phyloP scores from a whole-genome alignment of 2,888 invertebrate species.

The Gortyna flavago region DNA sequence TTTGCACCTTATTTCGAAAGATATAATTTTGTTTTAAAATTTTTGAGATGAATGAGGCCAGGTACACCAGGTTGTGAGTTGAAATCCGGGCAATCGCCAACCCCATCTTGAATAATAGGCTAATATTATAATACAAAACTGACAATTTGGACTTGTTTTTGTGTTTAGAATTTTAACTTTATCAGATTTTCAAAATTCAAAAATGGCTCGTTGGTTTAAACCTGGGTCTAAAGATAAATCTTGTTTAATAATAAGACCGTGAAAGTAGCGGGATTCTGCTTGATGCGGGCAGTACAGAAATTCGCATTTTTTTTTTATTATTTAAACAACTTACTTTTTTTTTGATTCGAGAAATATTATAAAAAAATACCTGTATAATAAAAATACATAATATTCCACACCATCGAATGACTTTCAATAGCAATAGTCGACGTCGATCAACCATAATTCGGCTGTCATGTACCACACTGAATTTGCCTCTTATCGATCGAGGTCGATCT shows the following conservation, averaged over 20 bases:
- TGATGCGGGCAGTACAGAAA: not conserved
- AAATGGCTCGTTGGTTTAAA: no score
- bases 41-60: no score
- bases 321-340: not conserved
- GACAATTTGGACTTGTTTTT: not conserved
- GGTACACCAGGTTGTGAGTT: no score
- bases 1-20: not conserved
- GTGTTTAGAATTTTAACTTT: not conserved
- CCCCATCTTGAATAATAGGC: no score
- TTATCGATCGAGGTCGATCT: not conserved
- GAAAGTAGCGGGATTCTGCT: not conserved
- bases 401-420: not conserved
- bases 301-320: not conserved
- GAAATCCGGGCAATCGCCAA: no score
- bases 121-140: not conserved
- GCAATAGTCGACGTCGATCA: not conserved
- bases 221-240: no score
- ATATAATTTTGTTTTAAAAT: not conserved
- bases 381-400: not conserved
- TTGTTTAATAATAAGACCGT: no score
- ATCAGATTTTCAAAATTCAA: not conserved
- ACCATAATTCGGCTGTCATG: not conserved
- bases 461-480: not conserved
- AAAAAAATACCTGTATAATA: not conserved
- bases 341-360: not conserved